Conservation (phyloP, 2,888 invertebrate species). For the Leptopilina myrica region DNA sequence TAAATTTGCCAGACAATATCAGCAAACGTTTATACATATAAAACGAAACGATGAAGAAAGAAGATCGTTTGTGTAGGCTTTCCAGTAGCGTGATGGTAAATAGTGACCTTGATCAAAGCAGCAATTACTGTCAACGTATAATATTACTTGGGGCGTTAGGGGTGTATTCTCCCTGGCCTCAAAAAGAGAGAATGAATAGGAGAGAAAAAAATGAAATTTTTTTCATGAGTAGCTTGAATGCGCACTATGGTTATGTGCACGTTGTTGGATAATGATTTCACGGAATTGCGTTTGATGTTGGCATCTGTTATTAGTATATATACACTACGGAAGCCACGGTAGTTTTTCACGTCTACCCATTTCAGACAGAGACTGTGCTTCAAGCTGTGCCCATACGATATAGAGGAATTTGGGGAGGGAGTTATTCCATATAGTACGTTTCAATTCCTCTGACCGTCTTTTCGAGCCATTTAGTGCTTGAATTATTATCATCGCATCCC, state of each 20-base stretch:
- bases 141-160: conserved; percentile 72
- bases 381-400: conserved; percentile 3
- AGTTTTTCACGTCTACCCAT: conserved; percentile 61
- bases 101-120: conserved; percentile 73
- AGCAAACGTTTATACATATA: neutral
- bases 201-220: neutral
- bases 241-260: conserved; percentile 13
- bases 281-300: conserved; percentile 66
- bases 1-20: neutral
- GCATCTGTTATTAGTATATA: conserved; percentile 62
- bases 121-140: conserved; percentile 74
- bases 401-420: neutral
- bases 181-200: neutral
- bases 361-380: conserved; percentile 46
- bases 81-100: conserved; percentile 65
- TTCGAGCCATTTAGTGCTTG: conserved; percentile 22
- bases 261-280: conserved; percentile 66
- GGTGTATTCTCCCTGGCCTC: conserved; percentile 1
- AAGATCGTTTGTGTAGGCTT: conserved; percentile 56
- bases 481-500: conserved; percentile 13
- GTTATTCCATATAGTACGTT: neutral
- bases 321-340: conserved; percentile 62
- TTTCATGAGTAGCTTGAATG: conserved; percentile 19
- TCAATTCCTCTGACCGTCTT: conserved; percentile 22
- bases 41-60: conserved; percentile 46